phyloP scores from a whole-genome alignment of 2,113 vertebrate species.

The Stigmatopora nigra region DNA sequence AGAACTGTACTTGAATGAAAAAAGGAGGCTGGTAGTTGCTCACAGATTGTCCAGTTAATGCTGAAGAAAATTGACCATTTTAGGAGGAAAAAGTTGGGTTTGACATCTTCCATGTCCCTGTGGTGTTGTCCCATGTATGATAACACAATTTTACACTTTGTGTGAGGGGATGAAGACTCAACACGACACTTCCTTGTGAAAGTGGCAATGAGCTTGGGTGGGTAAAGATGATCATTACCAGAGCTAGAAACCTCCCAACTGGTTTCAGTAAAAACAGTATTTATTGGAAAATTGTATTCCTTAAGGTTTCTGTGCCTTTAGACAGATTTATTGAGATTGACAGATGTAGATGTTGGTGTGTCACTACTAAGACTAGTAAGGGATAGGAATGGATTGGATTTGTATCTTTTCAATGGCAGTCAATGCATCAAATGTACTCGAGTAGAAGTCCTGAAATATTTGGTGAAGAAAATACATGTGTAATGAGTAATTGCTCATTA shows the following conservation, averaged over 20 bases:
- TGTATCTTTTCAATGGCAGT: no score
- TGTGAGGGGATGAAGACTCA: slow-evolving; percentile 56
- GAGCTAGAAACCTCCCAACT: slow-evolving; percentile 42
- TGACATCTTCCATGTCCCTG: slow-evolving; percentile 49
- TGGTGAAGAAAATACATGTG: no score
- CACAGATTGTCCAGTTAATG: background rate
- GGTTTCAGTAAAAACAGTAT: slow-evolving; percentile 21
- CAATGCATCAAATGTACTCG: no score
- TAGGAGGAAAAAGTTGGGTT: background rate
- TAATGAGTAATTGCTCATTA: no score
- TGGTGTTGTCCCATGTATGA: slow-evolving; percentile 67
- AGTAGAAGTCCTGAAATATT: no score
- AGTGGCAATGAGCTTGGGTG: slow-evolving; percentile 50
- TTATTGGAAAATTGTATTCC: slow-evolving; percentile 14
- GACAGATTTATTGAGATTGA: no score
- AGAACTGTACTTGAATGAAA: slow-evolving; percentile 22
- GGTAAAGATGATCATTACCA: slow-evolving; percentile 52
- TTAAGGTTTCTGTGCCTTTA: background rate
- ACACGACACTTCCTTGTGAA: slow-evolving; percentile 63
- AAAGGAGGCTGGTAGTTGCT: background rate
- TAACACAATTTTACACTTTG: slow-evolving; percentile 66
- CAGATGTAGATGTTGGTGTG: no score
- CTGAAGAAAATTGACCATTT: background rate
- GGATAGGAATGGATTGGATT: no score
- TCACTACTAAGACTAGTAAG: no score